Percentiles rank a stretch among this genome's conserved stretches.
phyloP scores from a whole-genome alignment of 2,888 invertebrate species.

The Ectemnius lituratus region DNA sequence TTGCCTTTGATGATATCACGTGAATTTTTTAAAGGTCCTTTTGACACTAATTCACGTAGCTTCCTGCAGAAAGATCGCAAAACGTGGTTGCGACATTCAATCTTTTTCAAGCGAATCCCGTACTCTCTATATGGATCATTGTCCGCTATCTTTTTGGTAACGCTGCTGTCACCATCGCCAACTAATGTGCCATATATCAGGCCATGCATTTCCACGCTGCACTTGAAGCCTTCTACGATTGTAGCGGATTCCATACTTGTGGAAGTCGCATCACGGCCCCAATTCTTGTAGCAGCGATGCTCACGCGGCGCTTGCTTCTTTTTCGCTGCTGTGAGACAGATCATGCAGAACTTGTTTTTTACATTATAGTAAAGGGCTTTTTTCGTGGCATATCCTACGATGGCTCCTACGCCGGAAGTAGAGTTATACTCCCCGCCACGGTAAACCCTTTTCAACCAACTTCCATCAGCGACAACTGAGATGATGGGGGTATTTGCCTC shows the following conservation, averaged over 20 bases:
- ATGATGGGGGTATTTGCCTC: conserved; percentile 41
- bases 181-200: conserved; percentile 32
- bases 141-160: conserved; percentile 10
- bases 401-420: conserved; percentile 42
- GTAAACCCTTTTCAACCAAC: conserved; percentile 56
- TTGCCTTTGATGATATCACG: not conserved
- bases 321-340: not conserved
- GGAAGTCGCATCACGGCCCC: conserved; percentile 31
- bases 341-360: not conserved
- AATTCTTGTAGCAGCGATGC: conserved; percentile 59
- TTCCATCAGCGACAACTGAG: conserved; percentile 45
- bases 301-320: too few relatives aligned
- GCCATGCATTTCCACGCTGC: conserved; percentile 45
- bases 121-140: conserved; percentile 1
- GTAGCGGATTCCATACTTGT: conserved; percentile 36
- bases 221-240: conserved; percentile 52
- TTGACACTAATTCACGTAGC: not conserved
- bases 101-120: not conserved
- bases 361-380: conserved; percentile 9
- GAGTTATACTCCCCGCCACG: conserved; percentile 42
- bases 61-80: conserved; percentile 45
- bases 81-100: conserved; percentile 26
- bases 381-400: conserved; percentile 44
- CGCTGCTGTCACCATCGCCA: conserved; percentile 60
- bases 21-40: not conserved